Evolutionary conservation across 2,888 invertebrate genomes (phyloP).

Genomic region (Cecidostiba fungosa): DNA sequence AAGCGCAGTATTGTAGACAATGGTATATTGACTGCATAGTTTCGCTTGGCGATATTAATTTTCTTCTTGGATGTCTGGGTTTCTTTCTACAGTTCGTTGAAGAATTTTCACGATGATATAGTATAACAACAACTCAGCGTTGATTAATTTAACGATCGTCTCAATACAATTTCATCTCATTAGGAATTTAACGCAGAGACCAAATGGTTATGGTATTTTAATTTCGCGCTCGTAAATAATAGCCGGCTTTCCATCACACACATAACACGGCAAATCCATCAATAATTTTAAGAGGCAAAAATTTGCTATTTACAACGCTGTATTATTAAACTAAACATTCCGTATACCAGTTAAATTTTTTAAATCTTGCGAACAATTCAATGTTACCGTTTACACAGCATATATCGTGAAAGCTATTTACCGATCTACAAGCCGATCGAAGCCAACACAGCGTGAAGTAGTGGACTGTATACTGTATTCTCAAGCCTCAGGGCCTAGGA

Average conservation of each 20-base stretch:
- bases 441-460: slow-evolving; percentile 46
- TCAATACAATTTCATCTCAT: background rate
- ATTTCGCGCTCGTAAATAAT: background rate
- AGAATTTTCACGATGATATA: background rate
- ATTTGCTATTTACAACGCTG: background rate
- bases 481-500: slow-evolving; percentile 19
- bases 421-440: slow-evolving; percentile 41
- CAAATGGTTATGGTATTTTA: background rate
- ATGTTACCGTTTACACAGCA: slow-evolving; percentile 11
- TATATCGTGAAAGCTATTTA: slow-evolving; percentile 47
- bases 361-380: slow-evolving; percentile 12
- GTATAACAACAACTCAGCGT: background rate
- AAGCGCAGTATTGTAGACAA: slow-evolving; percentile 5
- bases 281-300: slow-evolving; percentile 4
- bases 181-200: background rate
- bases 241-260: background rate
- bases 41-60: background rate
- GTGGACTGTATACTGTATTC: background rate
- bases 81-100: background rate
- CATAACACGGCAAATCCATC: background rate
- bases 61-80: background rate
- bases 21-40: background rate
- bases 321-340: background rate
- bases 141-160: background rate
- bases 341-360: background rate